These are phyloP conservation scores for Choloepus hoffmanni DNA, from an alignment of 2,113 vertebrate genomes.

Conservation along the genomic window DNA sequence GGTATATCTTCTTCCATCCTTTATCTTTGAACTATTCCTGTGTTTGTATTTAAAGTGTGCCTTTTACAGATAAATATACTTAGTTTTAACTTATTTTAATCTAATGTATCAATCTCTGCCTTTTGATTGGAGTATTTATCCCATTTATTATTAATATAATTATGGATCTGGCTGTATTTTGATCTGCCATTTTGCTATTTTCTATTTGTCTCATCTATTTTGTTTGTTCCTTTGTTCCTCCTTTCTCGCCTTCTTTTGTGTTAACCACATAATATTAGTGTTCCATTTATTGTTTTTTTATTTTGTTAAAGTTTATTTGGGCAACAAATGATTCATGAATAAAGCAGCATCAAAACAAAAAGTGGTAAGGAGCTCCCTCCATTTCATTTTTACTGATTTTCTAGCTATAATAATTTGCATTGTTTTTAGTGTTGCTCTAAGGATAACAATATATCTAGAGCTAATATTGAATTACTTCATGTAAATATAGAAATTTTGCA, in stretches of 20 bases:
- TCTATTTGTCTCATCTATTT: slow-evolving; percentile 2
- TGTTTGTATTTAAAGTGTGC: neutral
- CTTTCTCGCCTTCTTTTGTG: neutral
- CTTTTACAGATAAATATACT: neutral
- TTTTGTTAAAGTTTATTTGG: too few relatives aligned
- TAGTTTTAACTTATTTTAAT: neutral
- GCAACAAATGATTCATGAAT: too few relatives aligned
- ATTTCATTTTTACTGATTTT: neutral
- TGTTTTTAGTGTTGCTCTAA: neutral
- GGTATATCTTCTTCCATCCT: neutral
- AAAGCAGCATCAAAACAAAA: too few relatives aligned
- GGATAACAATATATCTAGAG: neutral
- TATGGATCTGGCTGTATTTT: neutral
- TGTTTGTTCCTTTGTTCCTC: neutral
- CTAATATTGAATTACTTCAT: neutral
- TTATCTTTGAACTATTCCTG: neutral
- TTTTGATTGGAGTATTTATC: neutral
- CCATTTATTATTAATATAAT: neutral
- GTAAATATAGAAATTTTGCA: neutral
- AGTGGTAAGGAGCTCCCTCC: too few relatives aligned
- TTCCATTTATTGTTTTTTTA: neutral
- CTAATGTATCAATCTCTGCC: neutral
- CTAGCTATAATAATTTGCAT: neutral
- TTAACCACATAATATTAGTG: neutral
- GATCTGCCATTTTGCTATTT: neutral